A percentile compares a stretch with the other conserved stretches of the same genome.
Evolutionary conservation across 2,113 vertebrate species (phyloP).

Genomic region (Gasterosteus nipponicus): DNA sequence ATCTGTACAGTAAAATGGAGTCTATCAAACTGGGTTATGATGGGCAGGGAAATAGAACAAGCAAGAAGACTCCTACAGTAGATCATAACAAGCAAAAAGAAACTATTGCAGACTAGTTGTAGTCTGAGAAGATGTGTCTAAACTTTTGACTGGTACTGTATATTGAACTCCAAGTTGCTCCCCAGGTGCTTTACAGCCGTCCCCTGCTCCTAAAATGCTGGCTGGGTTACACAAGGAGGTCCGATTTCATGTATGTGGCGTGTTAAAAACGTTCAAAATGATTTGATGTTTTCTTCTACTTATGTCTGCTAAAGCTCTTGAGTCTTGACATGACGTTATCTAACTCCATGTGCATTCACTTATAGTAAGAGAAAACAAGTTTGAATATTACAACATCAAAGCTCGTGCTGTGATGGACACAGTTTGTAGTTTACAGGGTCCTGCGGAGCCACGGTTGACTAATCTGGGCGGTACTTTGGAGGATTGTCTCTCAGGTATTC

Average conservation of each 20-base stretch:
- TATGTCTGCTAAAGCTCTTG: not conserved
- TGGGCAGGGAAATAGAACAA: not conserved
- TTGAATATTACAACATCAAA: slow-evolving; percentile 23
- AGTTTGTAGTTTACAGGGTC: slow-evolving; percentile 44
- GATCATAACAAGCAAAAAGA: not conserved
- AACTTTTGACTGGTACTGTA: too few relatives aligned
- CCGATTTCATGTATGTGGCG: not conserved
- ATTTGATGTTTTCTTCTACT: slow-evolving; percentile 9
- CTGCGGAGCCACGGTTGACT: slow-evolving; percentile 28
- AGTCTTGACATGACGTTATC: slow-evolving; percentile 14
- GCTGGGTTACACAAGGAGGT: not conserved
- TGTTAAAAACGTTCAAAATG: not conserved
- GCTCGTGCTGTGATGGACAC: slow-evolving; percentile 23
- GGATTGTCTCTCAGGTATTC: slow-evolving; percentile 39
- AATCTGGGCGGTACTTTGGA: slow-evolving; percentile 38
- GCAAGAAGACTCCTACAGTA: not conserved
- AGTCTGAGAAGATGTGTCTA: not conserved
- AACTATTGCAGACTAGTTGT: not conserved
- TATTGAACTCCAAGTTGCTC: not conserved
- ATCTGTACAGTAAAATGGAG: not conserved
- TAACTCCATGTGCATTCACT: slow-evolving; percentile 59
- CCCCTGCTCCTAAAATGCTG: not conserved
- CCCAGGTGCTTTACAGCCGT: not conserved
- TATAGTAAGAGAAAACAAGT: slow-evolving; percentile 37
- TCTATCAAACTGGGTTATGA: slow-evolving; percentile 12